Evolutionary conservation across 2,113 vertebrate species (phyloP), one percentile per base, ranked within the genome.

Genomic region (Bubo scandiacus): DNA sequence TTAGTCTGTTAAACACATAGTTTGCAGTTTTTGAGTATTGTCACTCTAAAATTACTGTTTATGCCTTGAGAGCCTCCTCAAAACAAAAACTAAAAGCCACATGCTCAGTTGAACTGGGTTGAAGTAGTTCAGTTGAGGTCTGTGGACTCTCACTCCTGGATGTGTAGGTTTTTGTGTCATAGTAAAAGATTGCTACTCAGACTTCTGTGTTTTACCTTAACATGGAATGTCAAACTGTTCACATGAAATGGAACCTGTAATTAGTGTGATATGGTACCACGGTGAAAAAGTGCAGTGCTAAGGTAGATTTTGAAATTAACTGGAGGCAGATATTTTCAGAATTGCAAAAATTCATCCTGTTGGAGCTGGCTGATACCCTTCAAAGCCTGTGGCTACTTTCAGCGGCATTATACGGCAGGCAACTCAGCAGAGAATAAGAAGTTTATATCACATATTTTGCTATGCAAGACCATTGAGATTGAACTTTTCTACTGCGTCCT

Each of bases 111-210:
- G 4, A 66, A 55, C 2, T 57, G 45, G 4, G 14, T 21, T 66
- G 52, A 78, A 80, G 58, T 25, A 85, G 12, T 38, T 88, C 20
- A n/a, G 4, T 5, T 78, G 27, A 63, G 36, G 4, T 54, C 54
- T 66, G 32, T 51, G 77, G 4, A 5, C 19, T 67, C 0, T 0
- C 61, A 15, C 8, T 17, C 40, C 22, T 7, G 30, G 18, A 58
- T 23, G 12, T 63, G 20, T 32, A 43, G 30, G 3, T 47, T 16
- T 66, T 66, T 23, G 1, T 43, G 17, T 73, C n/a, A 8, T 27
- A 14, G n/a, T 65, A 51, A n/a, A 67, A 78, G 30, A 49, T 15
- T 62, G 10, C 45, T 70, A 6, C 23, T 21, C n/a, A 40, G 20
- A 21, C 61, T 71, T 80, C 38, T 10, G 5, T 1, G 17, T 58